phyloP scores from a whole-genome alignment of 1,140 invertebrate genomes.

The Ylistrum balloti region DNA sequence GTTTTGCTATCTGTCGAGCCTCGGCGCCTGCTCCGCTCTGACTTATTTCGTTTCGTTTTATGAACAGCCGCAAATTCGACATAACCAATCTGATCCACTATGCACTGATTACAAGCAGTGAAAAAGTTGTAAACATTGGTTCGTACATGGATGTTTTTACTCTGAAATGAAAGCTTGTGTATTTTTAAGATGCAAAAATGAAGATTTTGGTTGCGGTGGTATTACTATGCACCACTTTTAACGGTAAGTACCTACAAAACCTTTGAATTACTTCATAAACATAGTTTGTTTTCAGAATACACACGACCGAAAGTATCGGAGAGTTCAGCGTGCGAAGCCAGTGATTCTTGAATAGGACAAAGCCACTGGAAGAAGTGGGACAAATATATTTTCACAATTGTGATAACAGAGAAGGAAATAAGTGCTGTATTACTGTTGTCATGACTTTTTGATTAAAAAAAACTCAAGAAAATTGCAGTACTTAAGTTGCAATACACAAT shows the following conservation, averaged over 20 bases:
- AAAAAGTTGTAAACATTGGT: conserved; percentile 33
- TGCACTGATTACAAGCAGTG: conserved; percentile 37
- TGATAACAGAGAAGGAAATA: background rate
- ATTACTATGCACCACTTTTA: conserved; percentile 39
- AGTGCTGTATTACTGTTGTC: background rate
- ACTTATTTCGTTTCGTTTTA: background rate
- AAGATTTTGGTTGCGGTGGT: conserved; percentile 17
- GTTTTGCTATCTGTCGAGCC: no score
- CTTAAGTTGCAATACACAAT: background rate
- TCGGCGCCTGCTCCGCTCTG: no score
- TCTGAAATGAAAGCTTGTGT: conserved; percentile 15
- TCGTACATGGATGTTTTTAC: conserved; percentile 27
- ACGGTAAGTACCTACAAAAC: background rate
- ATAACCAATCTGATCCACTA: background rate
- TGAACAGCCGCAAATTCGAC: background rate
- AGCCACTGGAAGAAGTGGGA: background rate
- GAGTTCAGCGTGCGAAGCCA: conserved; percentile 16
- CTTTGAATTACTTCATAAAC: background rate
- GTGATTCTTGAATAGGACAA: background rate
- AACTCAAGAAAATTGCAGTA: background rate
- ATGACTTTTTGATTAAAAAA: background rate
- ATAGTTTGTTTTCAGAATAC: background rate
- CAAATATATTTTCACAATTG: background rate
- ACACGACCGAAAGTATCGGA: conserved; percentile 18
- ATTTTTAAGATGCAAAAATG: conserved; percentile 25